A percentile compares a stretch with the other conserved stretches of the same genome.
These are phyloP conservation scores for Andrena minutula DNA, from an alignment of 2,888 invertebrate species.

Conservation along the genomic window DNA sequence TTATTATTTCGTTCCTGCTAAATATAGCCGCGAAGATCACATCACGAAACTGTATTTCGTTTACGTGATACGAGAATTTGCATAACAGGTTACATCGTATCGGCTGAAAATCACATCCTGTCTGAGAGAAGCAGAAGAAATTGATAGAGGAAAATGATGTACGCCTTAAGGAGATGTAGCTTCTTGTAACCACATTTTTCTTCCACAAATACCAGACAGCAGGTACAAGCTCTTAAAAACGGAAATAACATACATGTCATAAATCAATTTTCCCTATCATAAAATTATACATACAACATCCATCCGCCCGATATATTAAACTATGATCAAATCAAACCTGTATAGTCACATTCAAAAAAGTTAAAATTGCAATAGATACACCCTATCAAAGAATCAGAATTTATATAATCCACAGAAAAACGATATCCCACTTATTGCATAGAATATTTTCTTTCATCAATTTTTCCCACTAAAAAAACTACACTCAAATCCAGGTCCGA, in stretches of 20 bases:
- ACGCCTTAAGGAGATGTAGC: background rate
- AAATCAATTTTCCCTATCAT: too few relatives aligned
- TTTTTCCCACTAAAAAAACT: background rate
- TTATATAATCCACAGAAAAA: background rate
- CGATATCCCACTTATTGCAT: background rate
- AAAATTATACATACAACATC: too few relatives aligned
- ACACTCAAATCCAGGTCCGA: background rate
- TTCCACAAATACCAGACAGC: too few relatives aligned
- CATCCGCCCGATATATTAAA: too few relatives aligned
- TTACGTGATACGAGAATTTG: background rate
- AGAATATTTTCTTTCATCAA: background rate
- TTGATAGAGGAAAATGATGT: constrained; percentile 7
- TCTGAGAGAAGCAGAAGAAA: background rate
- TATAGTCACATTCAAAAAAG: too few relatives aligned
- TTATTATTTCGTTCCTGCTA: background rate
- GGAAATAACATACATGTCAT: too few relatives aligned
- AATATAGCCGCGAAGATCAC: background rate
- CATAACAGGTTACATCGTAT: constrained; percentile 2
- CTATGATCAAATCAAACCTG: too few relatives aligned
- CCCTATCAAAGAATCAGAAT: too few relatives aligned
- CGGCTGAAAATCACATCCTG: background rate
- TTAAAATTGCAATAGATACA: too few relatives aligned
- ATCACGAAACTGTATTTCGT: background rate
- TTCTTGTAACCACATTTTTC: background rate
- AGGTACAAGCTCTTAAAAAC: too few relatives aligned